Percentiles rank a stretch among this genome's conserved stretches.
Conservation (phyloP, 2,888 invertebrate species). For the Scaptomyza tumidula region DNA sequence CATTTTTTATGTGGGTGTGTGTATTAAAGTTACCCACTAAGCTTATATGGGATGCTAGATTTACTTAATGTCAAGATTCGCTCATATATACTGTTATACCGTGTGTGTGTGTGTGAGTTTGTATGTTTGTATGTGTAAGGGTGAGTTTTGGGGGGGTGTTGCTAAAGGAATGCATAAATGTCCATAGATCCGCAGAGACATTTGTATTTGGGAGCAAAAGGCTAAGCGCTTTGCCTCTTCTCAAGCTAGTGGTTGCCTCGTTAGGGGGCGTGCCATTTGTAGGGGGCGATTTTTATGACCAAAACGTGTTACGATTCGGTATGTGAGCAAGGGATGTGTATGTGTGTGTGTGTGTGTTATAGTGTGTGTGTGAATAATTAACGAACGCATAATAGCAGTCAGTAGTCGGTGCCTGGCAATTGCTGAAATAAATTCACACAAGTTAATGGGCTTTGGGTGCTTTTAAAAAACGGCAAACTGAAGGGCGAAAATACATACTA, state of each 20-base stretch:
- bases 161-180: slow-evolving; percentile 64
- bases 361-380: slow-evolving; percentile 72
- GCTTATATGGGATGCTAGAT: slow-evolving; percentile 69
- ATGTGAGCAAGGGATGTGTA: slow-evolving; percentile 15
- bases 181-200: slow-evolving; percentile 64
- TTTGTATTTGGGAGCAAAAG: slow-evolving; percentile 54
- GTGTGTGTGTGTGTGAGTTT: neutral
- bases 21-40: slow-evolving; percentile 74
- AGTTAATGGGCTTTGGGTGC: slow-evolving; percentile 73
- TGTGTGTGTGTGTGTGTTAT: slow-evolving; percentile 4
- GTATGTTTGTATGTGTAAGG: slow-evolving; percentile 12
- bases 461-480: slow-evolving; percentile 62
- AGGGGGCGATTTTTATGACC: slow-evolving; percentile 76
- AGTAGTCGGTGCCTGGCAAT: slow-evolving; percentile 56
- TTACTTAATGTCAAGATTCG: slow-evolving; percentile 75
- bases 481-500: slow-evolving; percentile 1
- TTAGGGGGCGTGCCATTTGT: slow-evolving; percentile 65
- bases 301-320: slow-evolving; percentile 68
- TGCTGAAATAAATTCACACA: slow-evolving; percentile 74
- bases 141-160: slow-evolving; percentile 21
- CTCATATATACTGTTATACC: slow-evolving; percentile 16
- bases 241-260: slow-evolving; percentile 59
- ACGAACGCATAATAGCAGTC: slow-evolving; percentile 77
- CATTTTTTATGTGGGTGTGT: slow-evolving; percentile 67
- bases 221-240: slow-evolving; percentile 58